Base-by-base conservation (phyloP, 2,888 invertebrate species). In the Mythimna lalbum region DNA sequence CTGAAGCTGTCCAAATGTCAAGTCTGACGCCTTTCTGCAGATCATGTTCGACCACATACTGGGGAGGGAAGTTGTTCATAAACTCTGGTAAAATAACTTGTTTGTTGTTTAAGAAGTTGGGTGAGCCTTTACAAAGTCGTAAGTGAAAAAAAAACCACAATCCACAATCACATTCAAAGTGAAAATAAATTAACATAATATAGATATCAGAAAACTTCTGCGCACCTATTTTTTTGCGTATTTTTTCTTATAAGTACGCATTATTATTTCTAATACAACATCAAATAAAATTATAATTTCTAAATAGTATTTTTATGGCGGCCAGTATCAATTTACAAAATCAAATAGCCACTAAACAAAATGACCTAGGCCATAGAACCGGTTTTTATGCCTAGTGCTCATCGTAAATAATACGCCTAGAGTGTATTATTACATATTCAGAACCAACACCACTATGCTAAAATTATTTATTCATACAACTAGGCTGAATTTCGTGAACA, bases 11-110 rank as follows among this genome's bases (percentile, higher is more conserved):
- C 98, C 80, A 98, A n/a, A n/a, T n/a, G n/a, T 98, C 88, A 98
- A 98, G 96, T 97, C 97, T 63, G 98, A 98, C 92, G 97, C 97
- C 82, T 98, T 98, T 94, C 96, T 98, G 83, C 98, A 98, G 93
- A 97, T 98, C 27, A 98, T 98, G 75, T 98, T 98, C 93, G 98
- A 98, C 94, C 98, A 98, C 91, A 98, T 98, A 86, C 96, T 98
- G 64, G 98, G 98, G 33, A 95, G 98, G 85, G 98, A 98, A 91
- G 98, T 98, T 74, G 98, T 98, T 61, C 98, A 98, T 91, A 98
- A 98, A 91, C 96, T 97, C 98, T 98, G 97, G 98, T 98, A 85
- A 47, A 14, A 14, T 39, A 39, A 39, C 39, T 33, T 33, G 33
- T 33, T 39, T 10, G 36, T 39, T 39, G 2, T 39, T 12, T 9